Base-by-base conservation (phyloP, 2,888 invertebrate species). In the Drosophila algonquin region DNA sequence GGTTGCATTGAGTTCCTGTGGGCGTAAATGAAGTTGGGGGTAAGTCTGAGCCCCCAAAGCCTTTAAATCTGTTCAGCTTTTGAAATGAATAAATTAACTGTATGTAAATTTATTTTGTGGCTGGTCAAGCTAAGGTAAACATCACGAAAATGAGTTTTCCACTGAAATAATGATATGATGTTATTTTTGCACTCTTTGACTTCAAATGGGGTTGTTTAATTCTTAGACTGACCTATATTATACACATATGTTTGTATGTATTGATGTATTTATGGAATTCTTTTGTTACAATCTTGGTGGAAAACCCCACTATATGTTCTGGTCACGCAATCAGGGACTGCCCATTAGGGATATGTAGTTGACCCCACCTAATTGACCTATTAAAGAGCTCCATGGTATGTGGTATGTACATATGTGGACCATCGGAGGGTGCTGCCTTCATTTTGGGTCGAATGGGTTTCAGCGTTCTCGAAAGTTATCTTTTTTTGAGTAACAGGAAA, bases 121-220 rank as follows among this genome's bases (percentile, higher is more conserved):
- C 35, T 63, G 65, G 65, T 67, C 65, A 67, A 55, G 56, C 65
- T 3, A 68, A 51, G 69, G 71, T 73, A 72, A 72, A 73, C 64
- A 54, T 54, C 44, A 47, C 32, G 48, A 24, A 72, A 72, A 72
- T 73, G 64, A 57, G 74, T 57, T 71, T 63, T 63, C 32, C 52
- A 56, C 56, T 57, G 18, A n/a, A n/a, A n/a, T 32, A 60, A 27
- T 27, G 10, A 4, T 35, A n/a, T 14, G 12, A 35, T 58, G n/a
- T 57, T 57, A 3, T 40, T 35, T 21, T 7, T 18, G 35, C 8
- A 10, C 65, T 68, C 44, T 65, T 55, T 55, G 55, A 65, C 48
- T 45, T 44, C 8, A 61, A 63, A 51, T 18, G 45, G 50, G 44
- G 32, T 44, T 18, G 16, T 18, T 30, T 50, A 44, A 40, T 51